Percentiles rank a stretch among this genome's conserved stretches.
Evolutionary conservation across 2,797 vertebrate genomes (phyloP).

Genomic region (Garrulus glandarius): DNA sequence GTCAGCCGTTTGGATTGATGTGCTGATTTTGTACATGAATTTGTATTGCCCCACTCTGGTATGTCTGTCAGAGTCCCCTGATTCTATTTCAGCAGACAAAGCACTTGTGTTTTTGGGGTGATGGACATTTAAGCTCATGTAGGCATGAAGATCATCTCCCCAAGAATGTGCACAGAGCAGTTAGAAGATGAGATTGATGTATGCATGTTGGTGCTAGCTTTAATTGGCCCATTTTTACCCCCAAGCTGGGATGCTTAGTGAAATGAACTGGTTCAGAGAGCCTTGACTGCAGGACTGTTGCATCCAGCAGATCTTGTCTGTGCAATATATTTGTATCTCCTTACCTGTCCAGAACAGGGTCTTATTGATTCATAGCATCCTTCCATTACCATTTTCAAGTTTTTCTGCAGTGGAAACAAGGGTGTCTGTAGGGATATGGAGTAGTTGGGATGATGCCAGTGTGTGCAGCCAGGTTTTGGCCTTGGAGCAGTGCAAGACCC

Average conservation of each 20-base stretch:
- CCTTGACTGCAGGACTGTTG: background rate
- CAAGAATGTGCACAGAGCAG: background rate
- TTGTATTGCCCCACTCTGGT: background rate
- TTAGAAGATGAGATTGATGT: background rate
- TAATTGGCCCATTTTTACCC: background rate
- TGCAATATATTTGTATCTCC: background rate
- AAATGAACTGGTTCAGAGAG: background rate
- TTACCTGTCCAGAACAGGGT: background rate
- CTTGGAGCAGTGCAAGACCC: background rate
- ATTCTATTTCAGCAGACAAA: background rate
- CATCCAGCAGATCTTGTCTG: background rate
- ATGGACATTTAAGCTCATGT: background rate
- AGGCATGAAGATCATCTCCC: background rate
- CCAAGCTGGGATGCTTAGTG: background rate
- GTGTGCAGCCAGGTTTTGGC: background rate
- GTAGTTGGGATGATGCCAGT: background rate
- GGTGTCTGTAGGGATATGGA: background rate
- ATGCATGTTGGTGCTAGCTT: background rate
- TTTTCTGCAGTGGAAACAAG: background rate
- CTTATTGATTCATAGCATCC: background rate
- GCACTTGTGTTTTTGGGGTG: rapidly evolving
- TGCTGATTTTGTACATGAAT: background rate
- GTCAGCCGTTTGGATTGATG: background rate
- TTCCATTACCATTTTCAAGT: background rate
- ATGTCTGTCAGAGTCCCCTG: background rate